Evolutionary conservation across 37 sponge, comb jelly and placozoan species (phyloP).

Genomic region (Haliclona indistincta): DNA sequence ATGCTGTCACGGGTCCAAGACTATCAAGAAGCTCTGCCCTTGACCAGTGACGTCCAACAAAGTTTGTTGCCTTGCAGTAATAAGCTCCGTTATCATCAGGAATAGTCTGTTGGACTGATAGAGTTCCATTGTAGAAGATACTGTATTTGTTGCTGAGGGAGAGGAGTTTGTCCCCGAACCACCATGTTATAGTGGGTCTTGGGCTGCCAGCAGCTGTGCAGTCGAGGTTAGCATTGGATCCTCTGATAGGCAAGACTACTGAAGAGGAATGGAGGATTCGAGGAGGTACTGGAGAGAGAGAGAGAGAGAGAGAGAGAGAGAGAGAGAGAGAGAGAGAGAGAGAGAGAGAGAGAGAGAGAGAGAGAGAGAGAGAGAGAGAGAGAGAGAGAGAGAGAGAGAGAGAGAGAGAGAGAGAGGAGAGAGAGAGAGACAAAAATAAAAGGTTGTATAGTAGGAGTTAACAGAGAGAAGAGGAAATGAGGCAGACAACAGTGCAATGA

Average conservation of each 20-base stretch:
- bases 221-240: slow-evolving; percentile 5
- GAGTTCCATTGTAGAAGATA: slow-evolving; percentile 9
- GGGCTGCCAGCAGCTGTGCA: slow-evolving; percentile 25
- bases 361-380: too few relatives aligned
- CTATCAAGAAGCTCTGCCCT: too few relatives aligned
- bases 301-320: too few relatives aligned
- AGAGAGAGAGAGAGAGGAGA: too few relatives aligned
- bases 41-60: background rate
- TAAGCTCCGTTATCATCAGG: background rate
- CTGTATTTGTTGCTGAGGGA: background rate
- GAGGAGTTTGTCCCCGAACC: background rate
- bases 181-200: slow-evolving; percentile 15
- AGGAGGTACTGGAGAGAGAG: background rate
- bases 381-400: too few relatives aligned
- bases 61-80: background rate
- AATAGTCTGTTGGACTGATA: background rate
- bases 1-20: too few relatives aligned
- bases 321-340: too few relatives aligned
- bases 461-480: too few relatives aligned
- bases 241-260: background rate
- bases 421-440: too few relatives aligned
- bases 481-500: too few relatives aligned
- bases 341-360: too few relatives aligned
- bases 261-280: background rate
- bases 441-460: too few relatives aligned